These are phyloP conservation scores for Pogoniulus pusillus DNA, from an alignment of 2,797 vertebrate genomes.

Conservation along the genomic window DNA sequence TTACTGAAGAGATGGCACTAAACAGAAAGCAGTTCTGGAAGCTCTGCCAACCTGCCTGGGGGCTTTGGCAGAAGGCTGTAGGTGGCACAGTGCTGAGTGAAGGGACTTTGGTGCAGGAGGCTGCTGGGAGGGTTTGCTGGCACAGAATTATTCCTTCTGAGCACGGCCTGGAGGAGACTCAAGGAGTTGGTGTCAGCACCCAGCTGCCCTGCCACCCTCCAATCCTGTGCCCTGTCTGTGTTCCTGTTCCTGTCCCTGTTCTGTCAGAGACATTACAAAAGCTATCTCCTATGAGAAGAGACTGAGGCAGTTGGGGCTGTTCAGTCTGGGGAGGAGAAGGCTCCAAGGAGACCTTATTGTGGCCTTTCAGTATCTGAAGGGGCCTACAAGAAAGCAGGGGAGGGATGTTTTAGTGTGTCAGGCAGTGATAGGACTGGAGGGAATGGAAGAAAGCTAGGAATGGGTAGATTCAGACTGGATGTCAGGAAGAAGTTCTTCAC, in stretches of 20 bases:
- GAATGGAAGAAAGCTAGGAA: too few relatives aligned
- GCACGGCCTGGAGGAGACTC: neutral
- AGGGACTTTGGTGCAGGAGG: neutral
- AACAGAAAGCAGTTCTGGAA: neutral
- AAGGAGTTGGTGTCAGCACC: neutral
- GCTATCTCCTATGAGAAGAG: too few relatives aligned
- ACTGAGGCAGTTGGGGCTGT: too few relatives aligned
- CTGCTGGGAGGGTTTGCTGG: neutral
- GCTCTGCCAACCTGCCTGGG: neutral
- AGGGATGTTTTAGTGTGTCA: too few relatives aligned
- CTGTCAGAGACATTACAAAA: neutral
- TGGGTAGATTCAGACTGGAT: too few relatives aligned
- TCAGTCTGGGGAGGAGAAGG: too few relatives aligned
- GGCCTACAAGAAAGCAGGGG: too few relatives aligned
- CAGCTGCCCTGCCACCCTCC: neutral
- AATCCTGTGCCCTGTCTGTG: too few relatives aligned
- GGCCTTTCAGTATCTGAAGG: too few relatives aligned
- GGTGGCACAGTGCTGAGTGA: neutral
- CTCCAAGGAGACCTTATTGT: too few relatives aligned
- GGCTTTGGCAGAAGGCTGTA: neutral
- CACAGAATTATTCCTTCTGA: fast-evolving
- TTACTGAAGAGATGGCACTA: neutral
- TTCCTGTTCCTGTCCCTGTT: neutral
- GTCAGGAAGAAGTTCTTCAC: too few relatives aligned
- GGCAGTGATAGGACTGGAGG: too few relatives aligned